Evolutionary conservation across 2,888 invertebrate genomes (phyloP), one percentile per base, ranked within the genome.

Genomic region (Saturnia pavonia): DNA sequence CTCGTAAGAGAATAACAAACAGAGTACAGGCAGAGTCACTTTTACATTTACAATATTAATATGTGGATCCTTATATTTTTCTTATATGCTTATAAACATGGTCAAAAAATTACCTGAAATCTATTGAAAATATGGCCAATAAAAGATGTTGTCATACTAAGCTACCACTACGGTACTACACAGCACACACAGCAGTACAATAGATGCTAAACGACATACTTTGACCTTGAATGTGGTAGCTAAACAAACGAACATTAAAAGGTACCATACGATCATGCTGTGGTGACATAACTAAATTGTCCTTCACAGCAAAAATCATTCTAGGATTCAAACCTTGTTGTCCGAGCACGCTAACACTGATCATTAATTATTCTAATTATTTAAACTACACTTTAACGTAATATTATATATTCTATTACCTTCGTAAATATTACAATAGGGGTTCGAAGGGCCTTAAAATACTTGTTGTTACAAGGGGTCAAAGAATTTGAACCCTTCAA

Each of bases 401-500:
- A 27, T 40, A 40, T 63, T 63, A 63, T 63, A 34, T 22, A 34
- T 57, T 25, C 25, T 12, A 57, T 12, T 57, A 12, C 4, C 25
- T 4, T 57, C 11, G 22, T 11, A 60, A 60, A 60, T 65, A 65
- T 65, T 40, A 65, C 65, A 65, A 65, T 65, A 11, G 9, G n/a
- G 8, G 8, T 19, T 40, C 40, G 3, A 6, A 11, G 69, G 60
- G 70, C 72, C 73, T 70, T 65, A 75, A 74, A 79, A 80, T 75
- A 75, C 74, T 80, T 80, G 73, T 77, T 76, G 74, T 75, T 79
- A 78, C 78, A 81, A 82, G 80, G 79, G 80, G 72, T 72, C 75
- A 72, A 81, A 82, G 79, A 67, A 51, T 82, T 78, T 83, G 81
- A 79, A 65, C 84, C 83, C 80, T 77, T 85, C 82, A 85, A 86